These are phyloP conservation scores for Platyrinchus mystaceus DNA, from an alignment of 2,797 vertebrate genomes.

Conservation along the genomic window DNA sequence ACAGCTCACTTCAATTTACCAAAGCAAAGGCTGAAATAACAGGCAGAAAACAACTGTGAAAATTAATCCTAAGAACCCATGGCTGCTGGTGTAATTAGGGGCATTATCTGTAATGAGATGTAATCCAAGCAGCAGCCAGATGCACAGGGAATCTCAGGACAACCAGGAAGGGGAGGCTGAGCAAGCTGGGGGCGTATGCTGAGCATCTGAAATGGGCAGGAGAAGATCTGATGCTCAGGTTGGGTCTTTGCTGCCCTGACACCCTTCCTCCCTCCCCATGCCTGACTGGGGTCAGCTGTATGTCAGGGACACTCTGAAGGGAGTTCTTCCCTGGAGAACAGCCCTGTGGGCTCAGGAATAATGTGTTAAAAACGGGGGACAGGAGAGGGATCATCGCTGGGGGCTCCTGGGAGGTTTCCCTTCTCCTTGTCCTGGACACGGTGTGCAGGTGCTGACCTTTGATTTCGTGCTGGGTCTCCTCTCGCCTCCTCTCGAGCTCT, in stretches of 20 bases:
- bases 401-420: neutral
- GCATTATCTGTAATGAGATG: conserved; percentile 34
- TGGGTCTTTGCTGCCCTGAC: neutral
- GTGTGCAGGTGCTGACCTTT: conserved; percentile 80
- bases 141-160: neutral
- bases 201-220: neutral
- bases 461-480: conserved; percentile 91
- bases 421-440: neutral
- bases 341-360: neutral
- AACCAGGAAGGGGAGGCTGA: neutral
- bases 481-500: conserved; percentile 90
- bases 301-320: neutral
- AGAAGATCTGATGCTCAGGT: neutral
- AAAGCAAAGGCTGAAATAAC: neutral
- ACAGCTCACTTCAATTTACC: neutral
- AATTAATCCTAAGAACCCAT: neutral
- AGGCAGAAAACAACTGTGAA: conserved; percentile 6
- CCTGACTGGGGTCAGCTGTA: neutral
- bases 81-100: conserved; percentile 19
- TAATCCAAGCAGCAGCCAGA: conserved; percentile 32
- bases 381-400: neutral
- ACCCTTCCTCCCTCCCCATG: neutral
- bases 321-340: neutral
- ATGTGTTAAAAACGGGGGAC: neutral
- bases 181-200: neutral